A percentile compares a stretch with the other conserved stretches of the same genome.
Conservation (phyloP, 2,113 vertebrate genomes). For the Sporophila hypoxantha region DNA sequence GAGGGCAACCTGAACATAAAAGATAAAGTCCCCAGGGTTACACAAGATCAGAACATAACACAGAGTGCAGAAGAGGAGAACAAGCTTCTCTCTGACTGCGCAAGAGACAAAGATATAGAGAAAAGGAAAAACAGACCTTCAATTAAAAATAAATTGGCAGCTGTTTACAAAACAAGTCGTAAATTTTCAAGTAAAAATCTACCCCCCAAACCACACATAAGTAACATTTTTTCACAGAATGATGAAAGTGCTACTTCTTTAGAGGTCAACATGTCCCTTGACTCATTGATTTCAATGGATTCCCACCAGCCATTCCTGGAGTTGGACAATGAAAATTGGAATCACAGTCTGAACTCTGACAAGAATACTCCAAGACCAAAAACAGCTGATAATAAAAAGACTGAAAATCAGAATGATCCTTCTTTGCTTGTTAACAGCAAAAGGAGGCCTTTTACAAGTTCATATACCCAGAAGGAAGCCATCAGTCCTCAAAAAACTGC, state of each 20-base stretch:
- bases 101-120: conserved; percentile 56
- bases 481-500: neutral
- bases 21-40: neutral
- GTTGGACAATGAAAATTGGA: conserved; percentile 2
- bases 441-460: conserved; percentile 3
- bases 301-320: neutral
- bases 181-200: conserved; percentile 66
- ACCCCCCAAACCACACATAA: conserved; percentile 59
- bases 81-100: neutral
- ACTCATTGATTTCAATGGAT: neutral
- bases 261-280: neutral
- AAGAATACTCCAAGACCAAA: neutral
- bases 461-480: conserved; percentile 1
- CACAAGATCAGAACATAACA: neutral
- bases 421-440: neutral
- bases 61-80: conserved; percentile 16
- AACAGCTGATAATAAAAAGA: neutral
- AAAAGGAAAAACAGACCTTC: conserved; percentile 61
- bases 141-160: conserved; percentile 57
- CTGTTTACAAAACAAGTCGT: conserved; percentile 59
- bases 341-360: neutral
- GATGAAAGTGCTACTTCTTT: neutral
- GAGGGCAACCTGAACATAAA: neutral
- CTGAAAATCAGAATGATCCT: neutral
- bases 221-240: conserved; percentile 65